These are phyloP conservation scores for Chelonia mydas DNA, from an alignment of 2,797 vertebrate species.

Conservation along the genomic window DNA sequence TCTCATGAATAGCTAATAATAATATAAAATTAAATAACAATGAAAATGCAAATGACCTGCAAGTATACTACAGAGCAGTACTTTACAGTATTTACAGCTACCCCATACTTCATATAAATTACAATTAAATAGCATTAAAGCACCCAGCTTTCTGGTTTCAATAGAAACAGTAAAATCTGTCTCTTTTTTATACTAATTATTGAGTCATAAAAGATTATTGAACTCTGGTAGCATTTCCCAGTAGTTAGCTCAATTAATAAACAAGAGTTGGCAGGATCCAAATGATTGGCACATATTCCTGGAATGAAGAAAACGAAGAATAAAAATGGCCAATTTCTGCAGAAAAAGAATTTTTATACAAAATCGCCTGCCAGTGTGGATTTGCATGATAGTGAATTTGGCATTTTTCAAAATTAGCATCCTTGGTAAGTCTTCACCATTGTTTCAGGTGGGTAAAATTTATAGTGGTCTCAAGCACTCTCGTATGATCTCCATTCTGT, in stretches of 20 bases:
- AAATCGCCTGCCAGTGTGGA: conserved; percentile 11
- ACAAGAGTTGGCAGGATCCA: conserved; percentile 76
- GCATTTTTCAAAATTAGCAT: conserved; percentile 41
- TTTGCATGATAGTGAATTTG: conserved; percentile 53
- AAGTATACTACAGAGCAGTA: not conserved
- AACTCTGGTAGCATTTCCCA: conserved; percentile 75
- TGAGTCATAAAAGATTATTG: conserved; percentile 71
- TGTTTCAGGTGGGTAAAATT: conserved; percentile 40
- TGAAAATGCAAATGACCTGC: conserved; percentile 70
- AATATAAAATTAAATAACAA: conserved; percentile 65
- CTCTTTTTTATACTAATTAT: conserved; percentile 71
- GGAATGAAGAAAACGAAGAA: conserved; percentile 71
- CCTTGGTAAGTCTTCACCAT: not conserved
- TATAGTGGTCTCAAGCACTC: not conserved
- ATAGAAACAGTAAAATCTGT: conserved; percentile 55
- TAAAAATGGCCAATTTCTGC: conserved; percentile 59
- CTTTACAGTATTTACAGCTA: conserved; percentile 12
- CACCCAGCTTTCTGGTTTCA: conserved; percentile 52
- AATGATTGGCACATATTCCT: conserved; percentile 81
- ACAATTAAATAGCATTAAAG: conserved; percentile 41
- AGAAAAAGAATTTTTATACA: conserved; percentile 32
- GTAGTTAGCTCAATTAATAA: conserved; percentile 82
- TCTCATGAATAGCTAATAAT: conserved; percentile 70
- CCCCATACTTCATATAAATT: conserved; percentile 35
- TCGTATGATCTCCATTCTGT: not conserved